These are phyloP conservation scores for Phoenoteleia sp. DNA, from an alignment of 2,888 invertebrate genomes.

Conservation along the genomic window DNA sequence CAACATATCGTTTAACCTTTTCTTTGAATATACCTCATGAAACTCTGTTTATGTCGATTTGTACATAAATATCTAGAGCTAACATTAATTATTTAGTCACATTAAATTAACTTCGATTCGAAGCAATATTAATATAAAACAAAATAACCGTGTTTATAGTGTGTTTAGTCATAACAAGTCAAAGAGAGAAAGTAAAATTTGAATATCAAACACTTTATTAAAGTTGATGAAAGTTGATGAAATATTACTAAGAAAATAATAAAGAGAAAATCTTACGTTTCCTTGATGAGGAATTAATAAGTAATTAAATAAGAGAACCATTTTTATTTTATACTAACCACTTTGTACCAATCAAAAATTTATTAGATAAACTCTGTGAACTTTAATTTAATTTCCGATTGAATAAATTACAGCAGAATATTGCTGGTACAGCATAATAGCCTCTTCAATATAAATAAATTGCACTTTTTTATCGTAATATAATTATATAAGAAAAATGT, in stretches of 20 bases:
- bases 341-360: slow-evolving; percentile 6
- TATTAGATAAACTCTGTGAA: slow-evolving; percentile 10
- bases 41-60: no score
- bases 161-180: neutral
- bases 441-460: neutral
- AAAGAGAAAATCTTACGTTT: neutral
- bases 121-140: no score
- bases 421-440: neutral
- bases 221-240: neutral
- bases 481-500: slow-evolving; percentile 38
- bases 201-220: neutral
- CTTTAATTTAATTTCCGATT: slow-evolving; percentile 39
- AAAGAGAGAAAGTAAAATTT: neutral
- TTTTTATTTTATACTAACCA: no score
- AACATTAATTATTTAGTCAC: no score
- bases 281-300: neutral
- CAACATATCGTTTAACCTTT: no score
- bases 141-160: neutral
- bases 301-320: slow-evolving; percentile 12
- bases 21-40: no score
- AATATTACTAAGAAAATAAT: neutral
- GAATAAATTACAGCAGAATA: slow-evolving; percentile 44
- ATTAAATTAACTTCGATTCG: slow-evolving; percentile 63
- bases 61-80: no score
- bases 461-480: slow-evolving; percentile 9